These are phyloP conservation scores for Neolamprologus falcicula DNA, from an alignment of 2,113 vertebrate species.

Conservation along the genomic window DNA sequence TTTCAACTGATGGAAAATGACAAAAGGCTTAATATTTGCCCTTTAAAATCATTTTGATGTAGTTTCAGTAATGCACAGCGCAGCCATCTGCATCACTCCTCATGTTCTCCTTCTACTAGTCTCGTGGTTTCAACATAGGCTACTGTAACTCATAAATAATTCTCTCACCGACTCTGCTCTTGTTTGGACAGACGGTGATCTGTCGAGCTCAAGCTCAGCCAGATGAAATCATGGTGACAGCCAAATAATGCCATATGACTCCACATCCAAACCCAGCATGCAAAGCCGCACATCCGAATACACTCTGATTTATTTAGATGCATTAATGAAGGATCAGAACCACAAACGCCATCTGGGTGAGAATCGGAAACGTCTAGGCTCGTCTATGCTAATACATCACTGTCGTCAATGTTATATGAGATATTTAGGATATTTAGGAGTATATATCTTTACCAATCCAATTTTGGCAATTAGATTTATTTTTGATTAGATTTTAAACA, in stretches of 20 bases:
- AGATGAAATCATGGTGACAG: conserved; percentile 23
- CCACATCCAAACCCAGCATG: background rate
- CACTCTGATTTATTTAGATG: background rate
- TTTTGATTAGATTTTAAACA: background rate
- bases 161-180: background rate
- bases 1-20: background rate
- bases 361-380: background rate
- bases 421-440: background rate
- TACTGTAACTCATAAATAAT: background rate
- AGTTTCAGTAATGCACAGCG: background rate
- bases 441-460: background rate
- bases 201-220: background rate
- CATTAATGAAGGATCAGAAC: background rate
- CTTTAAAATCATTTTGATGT: background rate
- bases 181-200: conserved; percentile 20
- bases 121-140: background rate
- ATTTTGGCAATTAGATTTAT: background rate
- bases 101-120: background rate
- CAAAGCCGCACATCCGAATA: background rate
- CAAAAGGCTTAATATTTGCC: background rate
- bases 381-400: background rate
- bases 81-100: background rate
- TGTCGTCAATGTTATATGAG: background rate
- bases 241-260: conserved; percentile 1
- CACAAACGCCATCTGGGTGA: background rate